These are phyloP conservation scores for Mirza zaza DNA, from an alignment of 2,113 vertebrate species.

Conservation along the genomic window DNA sequence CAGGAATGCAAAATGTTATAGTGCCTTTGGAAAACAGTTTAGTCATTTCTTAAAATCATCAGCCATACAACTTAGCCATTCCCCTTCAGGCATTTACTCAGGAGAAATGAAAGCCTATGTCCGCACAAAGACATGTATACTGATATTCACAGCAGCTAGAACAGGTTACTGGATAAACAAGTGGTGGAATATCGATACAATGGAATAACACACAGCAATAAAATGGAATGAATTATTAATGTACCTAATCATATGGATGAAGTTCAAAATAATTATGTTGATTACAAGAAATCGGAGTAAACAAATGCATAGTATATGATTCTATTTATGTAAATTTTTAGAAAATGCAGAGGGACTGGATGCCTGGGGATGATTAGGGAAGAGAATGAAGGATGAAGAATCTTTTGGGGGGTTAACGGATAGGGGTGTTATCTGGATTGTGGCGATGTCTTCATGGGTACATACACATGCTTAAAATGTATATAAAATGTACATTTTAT, in stretches of 20 bases:
- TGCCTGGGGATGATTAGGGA: not conserved
- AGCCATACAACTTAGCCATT: not conserved
- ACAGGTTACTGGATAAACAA: not conserved
- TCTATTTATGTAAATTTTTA: not conserved
- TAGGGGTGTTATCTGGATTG: not conserved
- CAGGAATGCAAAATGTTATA: not conserved
- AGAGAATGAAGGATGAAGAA: not conserved
- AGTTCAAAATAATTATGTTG: not conserved
- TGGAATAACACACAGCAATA: not conserved
- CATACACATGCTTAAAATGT: not conserved
- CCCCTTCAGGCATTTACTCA: not conserved
- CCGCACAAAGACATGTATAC: not conserved
- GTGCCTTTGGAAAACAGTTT: not conserved
- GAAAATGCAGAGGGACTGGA: not conserved
- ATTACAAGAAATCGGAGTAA: not conserved
- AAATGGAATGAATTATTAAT: not conserved
- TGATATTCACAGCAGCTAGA: not conserved
- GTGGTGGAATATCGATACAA: not conserved
- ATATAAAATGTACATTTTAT: not conserved
- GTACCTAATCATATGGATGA: not conserved
- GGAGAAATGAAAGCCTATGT: not conserved
- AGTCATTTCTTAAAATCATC: not conserved
- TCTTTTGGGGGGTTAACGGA: not conserved
- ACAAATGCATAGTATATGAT: not conserved
- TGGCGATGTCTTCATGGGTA: not conserved